Evolutionary conservation across 1,140 invertebrate genomes (phyloP).

Genomic region (Cyrtorhinus lividipennis): DNA sequence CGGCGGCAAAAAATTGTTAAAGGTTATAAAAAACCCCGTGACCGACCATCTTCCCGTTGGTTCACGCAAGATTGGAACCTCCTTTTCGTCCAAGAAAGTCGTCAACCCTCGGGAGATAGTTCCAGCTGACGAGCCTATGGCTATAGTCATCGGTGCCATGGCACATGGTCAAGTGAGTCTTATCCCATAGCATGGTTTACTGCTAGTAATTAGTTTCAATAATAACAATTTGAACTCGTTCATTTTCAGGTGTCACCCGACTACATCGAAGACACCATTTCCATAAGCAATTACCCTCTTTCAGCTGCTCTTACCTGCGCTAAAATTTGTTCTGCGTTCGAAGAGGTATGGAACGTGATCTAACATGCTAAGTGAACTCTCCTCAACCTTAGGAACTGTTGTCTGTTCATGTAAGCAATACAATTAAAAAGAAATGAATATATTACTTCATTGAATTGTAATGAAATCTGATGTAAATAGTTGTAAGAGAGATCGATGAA

Average conservation of each 20-base stretch:
- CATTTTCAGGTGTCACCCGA: slow-evolving; percentile 56
- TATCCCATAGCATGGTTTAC: too few relatives aligned
- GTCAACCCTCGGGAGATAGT: slow-evolving; percentile 67
- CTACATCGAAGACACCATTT: slow-evolving; percentile 79
- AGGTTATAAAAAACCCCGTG: slow-evolving; percentile 96
- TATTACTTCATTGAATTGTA: too few relatives aligned
- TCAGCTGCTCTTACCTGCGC: slow-evolving; percentile 91
- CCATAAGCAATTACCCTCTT: slow-evolving; percentile 91
- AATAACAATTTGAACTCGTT: background rate
- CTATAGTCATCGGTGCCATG: slow-evolving; percentile 90
- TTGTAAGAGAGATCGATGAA: too few relatives aligned
- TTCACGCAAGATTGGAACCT: slow-evolving; percentile 78
- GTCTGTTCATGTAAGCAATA: too few relatives aligned
- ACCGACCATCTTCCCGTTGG: slow-evolving; percentile 91
- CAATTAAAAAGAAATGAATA: too few relatives aligned
- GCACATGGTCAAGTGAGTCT: slow-evolving; percentile 80
- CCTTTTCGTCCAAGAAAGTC: slow-evolving; percentile 69
- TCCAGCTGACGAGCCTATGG: slow-evolving; percentile 65
- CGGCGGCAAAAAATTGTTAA: slow-evolving; percentile 76
- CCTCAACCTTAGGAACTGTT: too few relatives aligned
- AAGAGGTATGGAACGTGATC: slow-evolving; percentile 83
- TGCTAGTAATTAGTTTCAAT: slow-evolving; percentile 1
- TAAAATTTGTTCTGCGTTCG: slow-evolving; percentile 93
- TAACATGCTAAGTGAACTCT: too few relatives aligned
- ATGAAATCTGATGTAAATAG: too few relatives aligned